These are phyloP conservation scores for Chelonus insularis DNA, from an alignment of 1,140 invertebrate genomes.

Conservation along the genomic window DNA sequence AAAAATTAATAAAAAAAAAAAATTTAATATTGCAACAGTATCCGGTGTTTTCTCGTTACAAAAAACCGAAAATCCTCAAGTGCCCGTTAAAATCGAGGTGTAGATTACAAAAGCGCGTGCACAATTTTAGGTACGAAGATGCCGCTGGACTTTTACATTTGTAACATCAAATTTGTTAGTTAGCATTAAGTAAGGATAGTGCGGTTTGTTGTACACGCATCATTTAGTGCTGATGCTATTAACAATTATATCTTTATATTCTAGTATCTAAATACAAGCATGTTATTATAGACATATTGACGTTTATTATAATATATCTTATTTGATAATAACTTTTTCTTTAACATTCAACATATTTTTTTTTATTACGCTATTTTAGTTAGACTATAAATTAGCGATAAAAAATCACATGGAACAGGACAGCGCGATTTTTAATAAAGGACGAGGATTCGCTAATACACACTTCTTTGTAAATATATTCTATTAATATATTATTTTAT, in stretches of 20 bases:
- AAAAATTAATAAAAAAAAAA: too few species aligned
- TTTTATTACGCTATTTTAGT: slow-evolving; percentile 25
- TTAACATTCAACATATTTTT: slow-evolving; percentile 9
- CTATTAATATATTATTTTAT: slow-evolving; percentile 18
- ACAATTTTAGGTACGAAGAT: too few species aligned
- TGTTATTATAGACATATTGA: slow-evolving; percentile 29
- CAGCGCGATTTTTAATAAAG: slow-evolving; percentile 18
- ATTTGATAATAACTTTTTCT: slow-evolving; percentile 21
- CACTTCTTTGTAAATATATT: not conserved
- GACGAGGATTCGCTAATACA: slow-evolving; percentile 16
- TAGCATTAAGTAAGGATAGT: too few species aligned
- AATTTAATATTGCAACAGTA: too few species aligned
- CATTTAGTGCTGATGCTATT: not conserved
- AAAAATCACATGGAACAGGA: slow-evolving; percentile 32
- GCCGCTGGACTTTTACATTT: too few species aligned
- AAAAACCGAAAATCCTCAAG: too few species aligned
- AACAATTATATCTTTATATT: slow-evolving; percentile 7
- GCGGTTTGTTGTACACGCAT: too few species aligned
- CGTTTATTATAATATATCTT: slow-evolving; percentile 30
- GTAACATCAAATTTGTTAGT: too few species aligned
- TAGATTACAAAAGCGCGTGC: too few species aligned
- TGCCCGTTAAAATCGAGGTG: too few species aligned
- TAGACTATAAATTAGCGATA: slow-evolving; percentile 32
- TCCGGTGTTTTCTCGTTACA: too few species aligned
- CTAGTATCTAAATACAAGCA: slow-evolving; percentile 29